Evolutionary conservation across 2,888 invertebrate genomes (phyloP).

Genomic region (Amblyjoppa proteus): DNA sequence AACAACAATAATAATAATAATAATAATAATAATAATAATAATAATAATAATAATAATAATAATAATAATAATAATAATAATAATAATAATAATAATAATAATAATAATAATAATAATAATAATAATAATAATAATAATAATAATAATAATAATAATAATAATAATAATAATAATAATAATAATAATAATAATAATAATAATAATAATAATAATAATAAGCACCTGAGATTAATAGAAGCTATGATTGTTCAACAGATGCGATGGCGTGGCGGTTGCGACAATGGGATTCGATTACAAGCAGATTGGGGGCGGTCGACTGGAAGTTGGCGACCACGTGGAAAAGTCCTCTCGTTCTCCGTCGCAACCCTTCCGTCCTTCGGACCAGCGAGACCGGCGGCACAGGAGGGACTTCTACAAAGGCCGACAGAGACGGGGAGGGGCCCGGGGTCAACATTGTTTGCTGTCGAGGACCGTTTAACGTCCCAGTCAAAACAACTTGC

Average conservation of each 20-base stretch:
- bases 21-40: not conserved
- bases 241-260: not conserved
- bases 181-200: not conserved
- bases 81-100: not conserved
- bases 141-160: not conserved
- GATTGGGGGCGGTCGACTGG: not conserved
- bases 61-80: not conserved
- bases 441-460: constrained; percentile 58
- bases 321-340: constrained; percentile 48
- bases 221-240: not conserved
- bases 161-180: not conserved
- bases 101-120: not conserved
- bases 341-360: not conserved
- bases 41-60: not conserved
- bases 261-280: not conserved
- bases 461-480: constrained; percentile 57
- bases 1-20: not conserved
- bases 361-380: constrained; percentile 11
- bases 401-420: constrained; percentile 38
- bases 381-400: constrained; percentile 28
- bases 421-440: not conserved
- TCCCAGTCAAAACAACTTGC: constrained; percentile 64
- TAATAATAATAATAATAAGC: not conserved
- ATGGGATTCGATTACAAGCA: constrained; percentile 47
- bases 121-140: not conserved